Base-by-base conservation (phyloP, 2,888 invertebrate genomes). In the Lomographa bimaculata region DNA sequence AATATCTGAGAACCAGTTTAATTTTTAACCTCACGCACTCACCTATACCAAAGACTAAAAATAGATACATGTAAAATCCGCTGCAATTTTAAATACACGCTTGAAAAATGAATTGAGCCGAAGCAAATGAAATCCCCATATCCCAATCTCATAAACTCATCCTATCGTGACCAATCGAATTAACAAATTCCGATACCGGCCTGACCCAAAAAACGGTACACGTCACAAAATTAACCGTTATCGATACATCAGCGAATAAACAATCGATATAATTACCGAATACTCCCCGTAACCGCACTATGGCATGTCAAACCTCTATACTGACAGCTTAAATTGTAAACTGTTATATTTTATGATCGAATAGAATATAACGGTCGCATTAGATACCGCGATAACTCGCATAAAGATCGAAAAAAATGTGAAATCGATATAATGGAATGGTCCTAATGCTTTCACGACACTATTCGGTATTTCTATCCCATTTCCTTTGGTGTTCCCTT, bases 231-330 rank as follows among this genome's bases (percentile, higher is more conserved):
- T 40, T 40, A 40, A 42, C 43, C 36, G 46, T 50, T 60, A 58
- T 61, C 58, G 53, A 61, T 57, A 57, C 50, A 46, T 54, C 49
- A 54, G 51, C 46, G 45, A 45, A 52, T 53, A 55, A 47, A 48
- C 44, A 46, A 55, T 55, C 36, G 54, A 47, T 42, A 53, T 59
- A 55, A 58, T 46, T 60, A 56, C 59, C 49, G 50, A 46, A 63
- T 63, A 69, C 63, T 41, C 28, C 20, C 10, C 20, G 33, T 32
- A 44, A 41, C 41, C 42, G 64, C 38, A 12, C 48, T 35, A 54
- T 75, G 42, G 75, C 76, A 67, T 75, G 76, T 62, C 54, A 54
- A 43, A 52, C 40, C 34, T 43, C 57, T 51, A 64, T 70, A 51
- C 51, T 56, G 57, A 62, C 60, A 61, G 61, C 57, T 67, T 42